Evolutionary conservation across 2,888 invertebrate species (phyloP).

Genomic region (Morpho helenor): DNA sequence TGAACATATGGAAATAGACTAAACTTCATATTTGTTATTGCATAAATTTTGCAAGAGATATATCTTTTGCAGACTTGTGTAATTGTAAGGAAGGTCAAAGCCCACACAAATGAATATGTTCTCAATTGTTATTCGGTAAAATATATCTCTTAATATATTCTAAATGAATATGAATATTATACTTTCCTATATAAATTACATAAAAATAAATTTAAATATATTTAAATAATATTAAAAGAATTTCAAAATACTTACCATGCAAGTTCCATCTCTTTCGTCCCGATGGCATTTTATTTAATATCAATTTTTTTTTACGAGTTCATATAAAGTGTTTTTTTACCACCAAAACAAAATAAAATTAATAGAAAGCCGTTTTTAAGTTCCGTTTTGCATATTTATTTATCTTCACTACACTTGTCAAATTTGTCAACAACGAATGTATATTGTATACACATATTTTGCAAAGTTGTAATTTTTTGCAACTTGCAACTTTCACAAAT

Average conservation of each 20-base stretch:
- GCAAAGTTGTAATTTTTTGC: conserved; percentile 8
- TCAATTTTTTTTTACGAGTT: not conserved
- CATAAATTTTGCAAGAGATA: too few relatives aligned
- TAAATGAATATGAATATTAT: too few relatives aligned
- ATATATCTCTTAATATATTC: too few relatives aligned
- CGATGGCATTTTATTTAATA: conserved; percentile 66
- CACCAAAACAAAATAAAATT: not conserved
- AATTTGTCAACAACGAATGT: conserved; percentile 14
- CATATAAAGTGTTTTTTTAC: conserved; percentile 1
- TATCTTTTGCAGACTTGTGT: not conserved
- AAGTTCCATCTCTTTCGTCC: conserved; percentile 88
- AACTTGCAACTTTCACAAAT: conserved; percentile 13
- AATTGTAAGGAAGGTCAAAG: conserved; percentile 10
- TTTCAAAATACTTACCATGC: conserved; percentile 78
- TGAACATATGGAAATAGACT: too few relatives aligned
- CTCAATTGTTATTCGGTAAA: too few relatives aligned
- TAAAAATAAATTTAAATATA: not conserved
- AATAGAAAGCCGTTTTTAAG: not conserved
- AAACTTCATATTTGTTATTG: too few relatives aligned
- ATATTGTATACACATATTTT: not conserved
- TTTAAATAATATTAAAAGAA: not conserved
- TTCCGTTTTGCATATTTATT: not conserved
- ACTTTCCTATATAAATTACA: too few relatives aligned
- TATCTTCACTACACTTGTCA: conserved; percentile 12
- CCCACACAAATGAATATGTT: not conserved